Evolutionary conservation across 2,113 vertebrate genomes (phyloP).

Genomic region (Orycteropus afer): DNA sequence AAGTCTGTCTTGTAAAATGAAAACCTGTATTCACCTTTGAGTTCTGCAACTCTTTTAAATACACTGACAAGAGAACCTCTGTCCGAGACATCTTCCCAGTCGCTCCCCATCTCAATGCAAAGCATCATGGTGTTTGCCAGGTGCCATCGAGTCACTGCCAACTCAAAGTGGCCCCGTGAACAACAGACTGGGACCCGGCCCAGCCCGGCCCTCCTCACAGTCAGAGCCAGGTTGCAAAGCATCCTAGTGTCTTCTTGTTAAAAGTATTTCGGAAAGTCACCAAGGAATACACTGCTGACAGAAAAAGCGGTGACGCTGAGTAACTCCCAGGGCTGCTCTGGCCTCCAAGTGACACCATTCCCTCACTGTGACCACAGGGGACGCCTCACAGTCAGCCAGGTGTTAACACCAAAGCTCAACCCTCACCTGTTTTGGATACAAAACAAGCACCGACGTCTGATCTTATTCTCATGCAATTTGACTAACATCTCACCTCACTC

Average conservation of each 20-base stretch:
- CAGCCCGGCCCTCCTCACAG: too few species aligned
- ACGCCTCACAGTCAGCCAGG: neutral
- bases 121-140: neutral
- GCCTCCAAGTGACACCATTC: neutral
- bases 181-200: too few species aligned
- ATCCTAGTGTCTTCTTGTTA: neutral
- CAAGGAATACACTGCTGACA: neutral
- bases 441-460: neutral
- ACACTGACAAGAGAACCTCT: neutral
- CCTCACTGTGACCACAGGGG: neutral
- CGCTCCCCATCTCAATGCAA: neutral
- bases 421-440: neutral
- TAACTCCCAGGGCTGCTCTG: neutral
- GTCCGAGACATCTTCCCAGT: too few species aligned
- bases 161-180: too few species aligned
- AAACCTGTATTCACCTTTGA: neutral
- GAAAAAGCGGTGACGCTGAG: constrained; percentile 1
- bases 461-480: neutral
- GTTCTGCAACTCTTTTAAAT: neutral
- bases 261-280: neutral
- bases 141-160: too few species aligned
- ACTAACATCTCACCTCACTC: neutral
- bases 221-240: too few species aligned
- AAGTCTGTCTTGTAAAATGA: neutral
- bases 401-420: neutral